These are phyloP conservation scores for Synanthedon myopaeformis DNA, from an alignment of 2,888 invertebrate genomes.

Conservation along the genomic window DNA sequence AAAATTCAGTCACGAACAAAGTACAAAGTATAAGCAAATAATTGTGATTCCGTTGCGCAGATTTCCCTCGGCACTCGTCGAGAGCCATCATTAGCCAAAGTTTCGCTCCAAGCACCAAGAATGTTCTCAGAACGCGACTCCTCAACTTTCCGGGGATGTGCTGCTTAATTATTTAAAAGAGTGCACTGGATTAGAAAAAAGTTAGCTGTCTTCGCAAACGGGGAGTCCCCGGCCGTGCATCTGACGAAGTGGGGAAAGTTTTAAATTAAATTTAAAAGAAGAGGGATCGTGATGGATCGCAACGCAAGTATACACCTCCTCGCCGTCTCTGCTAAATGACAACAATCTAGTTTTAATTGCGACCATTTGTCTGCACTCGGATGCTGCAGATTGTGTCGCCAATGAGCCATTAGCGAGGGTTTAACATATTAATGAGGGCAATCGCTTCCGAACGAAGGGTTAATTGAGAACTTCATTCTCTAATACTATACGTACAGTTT, in stretches of 20 bases:
- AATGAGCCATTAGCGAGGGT: constrained; percentile 19
- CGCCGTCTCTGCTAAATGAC: constrained; percentile 31
- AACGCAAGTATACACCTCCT: constrained; percentile 15
- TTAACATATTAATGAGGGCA: constrained; percentile 25
- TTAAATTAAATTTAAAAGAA: constrained; percentile 46
- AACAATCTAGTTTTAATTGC: constrained; percentile 47
- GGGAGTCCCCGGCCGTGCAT: constrained; percentile 20
- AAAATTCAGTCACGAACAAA: constrained; percentile 15
- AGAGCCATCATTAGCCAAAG: constrained; percentile 33
- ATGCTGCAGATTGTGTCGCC: constrained; percentile 25
- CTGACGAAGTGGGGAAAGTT: constrained; percentile 50
- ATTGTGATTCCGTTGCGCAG: constrained; percentile 13
- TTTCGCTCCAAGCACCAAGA: constrained; percentile 18
- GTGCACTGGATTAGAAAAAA: constrained; percentile 31
- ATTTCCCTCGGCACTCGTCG: constrained; percentile 45
- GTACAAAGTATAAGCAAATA: constrained; percentile 12
- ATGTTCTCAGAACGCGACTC: constrained; percentile 12
- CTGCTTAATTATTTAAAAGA: constrained; percentile 30
- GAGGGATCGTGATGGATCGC: constrained; percentile 25
- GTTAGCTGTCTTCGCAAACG: constrained; percentile 26
- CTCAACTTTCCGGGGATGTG: constrained; percentile 16
- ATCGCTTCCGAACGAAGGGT: neutral
- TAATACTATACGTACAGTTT: constrained; percentile 33
- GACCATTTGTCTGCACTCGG: constrained; percentile 31
- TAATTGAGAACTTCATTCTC: neutral